phyloP scores from a whole-genome alignment of 2,888 invertebrate species.

The Trachelus iudaicus region DNA sequence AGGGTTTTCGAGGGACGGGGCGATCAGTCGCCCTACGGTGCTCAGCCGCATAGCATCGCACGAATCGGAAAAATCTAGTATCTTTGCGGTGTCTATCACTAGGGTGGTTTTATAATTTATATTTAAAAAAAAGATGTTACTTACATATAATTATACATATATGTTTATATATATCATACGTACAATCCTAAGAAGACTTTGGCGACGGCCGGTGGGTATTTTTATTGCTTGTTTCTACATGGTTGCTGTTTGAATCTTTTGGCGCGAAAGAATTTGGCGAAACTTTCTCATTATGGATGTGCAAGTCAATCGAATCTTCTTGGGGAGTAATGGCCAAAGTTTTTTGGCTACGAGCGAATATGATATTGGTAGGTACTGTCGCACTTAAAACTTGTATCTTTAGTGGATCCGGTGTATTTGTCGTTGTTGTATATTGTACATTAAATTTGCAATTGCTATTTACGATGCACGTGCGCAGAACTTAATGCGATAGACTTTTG shows the following conservation, averaged over 20 bases:
- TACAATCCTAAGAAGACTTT: not conserved
- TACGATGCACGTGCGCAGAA: not conserved
- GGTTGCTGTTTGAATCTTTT: not conserved
- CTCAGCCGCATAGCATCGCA: slow-evolving; percentile 42
- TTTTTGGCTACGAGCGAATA: not conserved
- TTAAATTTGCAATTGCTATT: not conserved
- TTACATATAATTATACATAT: not conserved
- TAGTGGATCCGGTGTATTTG: not conserved
- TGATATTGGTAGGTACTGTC: not conserved
- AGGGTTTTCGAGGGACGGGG: slow-evolving; percentile 60
- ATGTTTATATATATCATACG: not conserved
- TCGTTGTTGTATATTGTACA: not conserved
- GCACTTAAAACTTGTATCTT: not conserved
- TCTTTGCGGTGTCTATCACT: not conserved
- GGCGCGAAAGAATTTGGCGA: not conserved
- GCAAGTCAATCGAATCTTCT: not conserved
- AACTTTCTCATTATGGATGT: not conserved
- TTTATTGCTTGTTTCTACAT: not conserved
- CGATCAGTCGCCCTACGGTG: slow-evolving; percentile 55
- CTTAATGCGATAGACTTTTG: not conserved
- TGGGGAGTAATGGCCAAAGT: not conserved
- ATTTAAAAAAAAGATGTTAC: not conserved
- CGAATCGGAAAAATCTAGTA: not conserved
- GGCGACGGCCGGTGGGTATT: not conserved
- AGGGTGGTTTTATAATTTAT: not conserved